Evolutionary conservation across 2,113 vertebrate species (phyloP).

Genomic region (Syrmaticus mikado): DNA sequence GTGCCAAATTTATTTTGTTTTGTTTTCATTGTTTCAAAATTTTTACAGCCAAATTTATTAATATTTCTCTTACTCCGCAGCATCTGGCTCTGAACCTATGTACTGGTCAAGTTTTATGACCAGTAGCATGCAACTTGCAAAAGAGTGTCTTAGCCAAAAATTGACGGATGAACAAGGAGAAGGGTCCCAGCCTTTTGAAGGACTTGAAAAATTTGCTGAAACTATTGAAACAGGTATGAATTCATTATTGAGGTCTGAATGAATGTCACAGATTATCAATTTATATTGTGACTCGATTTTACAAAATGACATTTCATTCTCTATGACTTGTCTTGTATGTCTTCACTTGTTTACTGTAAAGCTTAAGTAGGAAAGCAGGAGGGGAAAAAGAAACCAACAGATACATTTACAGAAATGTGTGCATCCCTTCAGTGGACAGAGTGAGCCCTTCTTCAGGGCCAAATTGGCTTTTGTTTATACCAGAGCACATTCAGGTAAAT

Average conservation of each 20-base stretch:
- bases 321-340: background rate
- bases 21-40: background rate
- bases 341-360: background rate
- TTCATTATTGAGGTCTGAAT: background rate
- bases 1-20: background rate
- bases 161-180: constrained; percentile 95
- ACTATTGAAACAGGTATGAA: constrained; percentile 94
- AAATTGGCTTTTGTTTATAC: background rate
- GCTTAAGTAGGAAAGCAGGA: background rate
- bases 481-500: background rate
- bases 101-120: constrained; percentile 99
- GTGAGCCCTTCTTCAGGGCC: background rate
- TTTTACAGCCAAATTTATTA: background rate
- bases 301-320: background rate
- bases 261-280: background rate
- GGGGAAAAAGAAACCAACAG: rapidly evolving
- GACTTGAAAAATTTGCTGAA: constrained; percentile 98
- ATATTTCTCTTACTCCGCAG: constrained; percentile 71
- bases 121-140: constrained; percentile 96
- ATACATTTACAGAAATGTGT: background rate
- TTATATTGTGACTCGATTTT: background rate
- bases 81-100: constrained; percentile 94
- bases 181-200: constrained; percentile 94
- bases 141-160: constrained; percentile 96
- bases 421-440: background rate